Evolutionary conservation across 2,797 vertebrate species (phyloP).

Genomic region (Trichosurus vulpecula): DNA sequence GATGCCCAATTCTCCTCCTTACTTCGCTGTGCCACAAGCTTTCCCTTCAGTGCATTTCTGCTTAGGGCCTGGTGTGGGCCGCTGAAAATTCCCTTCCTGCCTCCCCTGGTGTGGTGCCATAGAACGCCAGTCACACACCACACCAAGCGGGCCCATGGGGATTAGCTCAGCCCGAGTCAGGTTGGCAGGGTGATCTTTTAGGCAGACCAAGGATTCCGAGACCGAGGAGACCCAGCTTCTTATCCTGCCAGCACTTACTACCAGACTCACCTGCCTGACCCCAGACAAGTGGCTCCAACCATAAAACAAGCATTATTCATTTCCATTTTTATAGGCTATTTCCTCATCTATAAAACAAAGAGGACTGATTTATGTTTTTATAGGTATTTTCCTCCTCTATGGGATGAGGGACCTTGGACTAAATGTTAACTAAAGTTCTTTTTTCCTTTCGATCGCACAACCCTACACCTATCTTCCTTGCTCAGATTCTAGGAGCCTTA

Average conservation of each 20-base stretch:
- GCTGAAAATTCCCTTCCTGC: neutral
- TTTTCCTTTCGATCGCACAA: neutral
- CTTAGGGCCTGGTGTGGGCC: neutral
- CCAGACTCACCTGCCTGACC: neutral
- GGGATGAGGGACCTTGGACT: neutral
- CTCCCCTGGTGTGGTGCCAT: neutral
- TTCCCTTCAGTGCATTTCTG: neutral
- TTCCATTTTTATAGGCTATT: neutral
- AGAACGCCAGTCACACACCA: neutral
- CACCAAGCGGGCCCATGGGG: neutral
- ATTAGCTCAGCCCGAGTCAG: neutral
- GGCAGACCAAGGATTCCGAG: neutral
- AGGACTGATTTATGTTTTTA: neutral
- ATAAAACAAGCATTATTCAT: neutral
- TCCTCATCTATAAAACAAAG: neutral
- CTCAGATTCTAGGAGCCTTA: neutral
- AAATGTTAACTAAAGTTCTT: neutral
- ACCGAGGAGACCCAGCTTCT: neutral
- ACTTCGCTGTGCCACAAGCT: neutral
- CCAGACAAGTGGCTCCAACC: neutral
- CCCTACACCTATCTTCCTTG: neutral
- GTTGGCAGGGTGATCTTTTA: neutral
- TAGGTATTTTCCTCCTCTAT: neutral
- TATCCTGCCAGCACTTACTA: neutral
- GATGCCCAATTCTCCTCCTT: neutral